These are phyloP conservation scores for Epicauta chinensis DNA, from an alignment of 1,140 invertebrate species.

Conservation along the genomic window DNA sequence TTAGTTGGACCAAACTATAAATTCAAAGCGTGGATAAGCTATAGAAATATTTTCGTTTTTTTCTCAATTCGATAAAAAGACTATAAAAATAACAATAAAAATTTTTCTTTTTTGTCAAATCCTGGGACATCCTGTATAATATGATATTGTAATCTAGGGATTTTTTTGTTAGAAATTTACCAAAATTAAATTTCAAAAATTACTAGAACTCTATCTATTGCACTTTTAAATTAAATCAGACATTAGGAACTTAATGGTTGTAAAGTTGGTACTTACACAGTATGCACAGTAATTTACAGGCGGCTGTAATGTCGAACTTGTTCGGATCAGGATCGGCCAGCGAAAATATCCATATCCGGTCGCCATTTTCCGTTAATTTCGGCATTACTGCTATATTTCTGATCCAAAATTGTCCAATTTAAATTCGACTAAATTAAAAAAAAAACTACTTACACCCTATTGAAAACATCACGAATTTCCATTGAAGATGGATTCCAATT, in stretches of 20 bases:
- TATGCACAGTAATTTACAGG: conserved; percentile 51
- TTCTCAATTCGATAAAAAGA: no score
- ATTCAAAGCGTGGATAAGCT: no score
- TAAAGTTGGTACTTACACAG: conserved; percentile 24
- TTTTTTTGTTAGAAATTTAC: no score
- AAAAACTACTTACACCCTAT: conserved; percentile 34
- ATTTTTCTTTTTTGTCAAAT: no score
- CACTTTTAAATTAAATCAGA: no score
- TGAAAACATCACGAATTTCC: conserved; percentile 29
- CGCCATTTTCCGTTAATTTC: conserved; percentile 48
- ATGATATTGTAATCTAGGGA: no score
- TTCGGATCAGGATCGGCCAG: conserved; percentile 49
- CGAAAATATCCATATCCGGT: conserved; percentile 50
- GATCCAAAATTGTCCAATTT: conserved; percentile 7
- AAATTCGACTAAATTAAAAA: background rate
- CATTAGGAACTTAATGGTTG: background rate
- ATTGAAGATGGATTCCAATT: conserved; percentile 35
- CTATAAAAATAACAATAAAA: no score
- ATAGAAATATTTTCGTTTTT: no score
- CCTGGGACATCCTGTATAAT: no score
- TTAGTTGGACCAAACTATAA: no score
- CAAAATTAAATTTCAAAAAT: no score
- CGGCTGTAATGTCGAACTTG: conserved; percentile 49
- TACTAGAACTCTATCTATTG: no score
- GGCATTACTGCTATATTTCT: conserved; percentile 44